Evolutionary conservation across 2,888 invertebrate genomes (phyloP), one percentile per base, ranked within the genome.

Genomic region (Pandemis corylana): DNA sequence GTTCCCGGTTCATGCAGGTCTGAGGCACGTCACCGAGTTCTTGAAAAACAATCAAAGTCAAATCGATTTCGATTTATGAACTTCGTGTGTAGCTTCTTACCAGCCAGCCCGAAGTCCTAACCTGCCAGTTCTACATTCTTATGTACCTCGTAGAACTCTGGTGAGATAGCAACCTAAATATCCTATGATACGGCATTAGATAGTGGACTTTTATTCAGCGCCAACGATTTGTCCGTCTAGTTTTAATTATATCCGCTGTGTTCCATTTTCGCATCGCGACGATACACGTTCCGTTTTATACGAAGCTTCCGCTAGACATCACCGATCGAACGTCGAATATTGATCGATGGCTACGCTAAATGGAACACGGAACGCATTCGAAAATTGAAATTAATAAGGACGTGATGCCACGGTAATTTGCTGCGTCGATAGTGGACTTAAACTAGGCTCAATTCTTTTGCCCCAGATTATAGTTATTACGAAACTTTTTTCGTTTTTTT

Each of bases 181-280:
- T 10, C 13, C 13, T 12, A 49, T 49, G 10, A 7, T 49, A 49
- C 53, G 7, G 15, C 15, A 53, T 53, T 53, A 53, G 53, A 53
- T 53, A 15, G 53, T 59, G 59, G 59, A 59, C 59, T 59, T 88
- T 89, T 87, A 89, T 89, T 86, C 89, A 85, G 81, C 87, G 89
- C 89, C 89, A 86, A 82, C 87, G 88, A 90, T 90, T 90, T 89
- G 89, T 89, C 85, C 86, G 90, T 85, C 86, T 85, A 83, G 90
- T 90, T 92, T 91, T 94, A 94, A 93, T 93, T 93, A 93, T 93
- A 94, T 89, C 92, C 92, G 91, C 91, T 89, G 90, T 84, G 93
- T 89, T 91, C 93, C 92, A 93, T 93, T 93, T 93, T 92, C 89
- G 86, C 84, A 81, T 85, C 86, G 85, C 87, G 85, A 84, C 88